phyloP scores from a whole-genome alignment of 2,113 vertebrate species.

The Cryptotis parvus region DNA sequence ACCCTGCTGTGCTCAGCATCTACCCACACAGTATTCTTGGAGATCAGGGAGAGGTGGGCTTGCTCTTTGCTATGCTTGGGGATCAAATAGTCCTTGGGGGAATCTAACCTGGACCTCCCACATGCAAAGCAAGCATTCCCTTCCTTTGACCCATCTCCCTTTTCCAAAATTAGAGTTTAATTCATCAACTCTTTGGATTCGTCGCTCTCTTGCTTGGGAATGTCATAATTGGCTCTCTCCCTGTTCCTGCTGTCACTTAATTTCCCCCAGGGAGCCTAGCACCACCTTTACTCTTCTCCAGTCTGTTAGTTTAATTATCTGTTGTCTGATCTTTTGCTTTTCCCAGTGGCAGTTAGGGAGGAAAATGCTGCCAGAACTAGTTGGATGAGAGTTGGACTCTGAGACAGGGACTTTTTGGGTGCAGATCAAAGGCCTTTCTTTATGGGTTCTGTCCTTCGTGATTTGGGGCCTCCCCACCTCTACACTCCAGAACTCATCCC shows the following conservation, averaged over 20 bases:
- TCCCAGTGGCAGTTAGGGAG: neutral
- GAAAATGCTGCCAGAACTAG: neutral
- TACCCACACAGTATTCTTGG: too few relatives aligned
- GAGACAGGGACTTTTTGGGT: neutral
- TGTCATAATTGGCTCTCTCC: constrained; percentile 38
- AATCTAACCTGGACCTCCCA: too few relatives aligned
- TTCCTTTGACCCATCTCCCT: too few relatives aligned
- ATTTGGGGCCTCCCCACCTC: neutral
- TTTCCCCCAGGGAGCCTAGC: constrained; percentile 25
- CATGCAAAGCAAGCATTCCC: too few relatives aligned
- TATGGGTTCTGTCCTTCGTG: neutral
- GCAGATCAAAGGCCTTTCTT: neutral
- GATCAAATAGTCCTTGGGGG: too few relatives aligned
- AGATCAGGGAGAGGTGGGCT: too few relatives aligned
- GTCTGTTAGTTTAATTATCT: constrained; percentile 19
- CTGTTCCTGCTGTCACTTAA: constrained; percentile 32
- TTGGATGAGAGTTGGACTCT: neutral
- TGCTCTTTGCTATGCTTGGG: too few relatives aligned
- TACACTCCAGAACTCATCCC: neutral
- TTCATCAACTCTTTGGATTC: constrained; percentile 3
- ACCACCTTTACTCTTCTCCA: constrained; percentile 19
- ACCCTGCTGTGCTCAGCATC: too few relatives aligned
- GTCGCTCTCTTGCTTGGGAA: neutral
- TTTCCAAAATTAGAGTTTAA: constrained; percentile 1
- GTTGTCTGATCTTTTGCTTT: neutral